Evolutionary conservation across 2,797 vertebrate species (phyloP).

Genomic region (Chaunax sp.): DNA sequence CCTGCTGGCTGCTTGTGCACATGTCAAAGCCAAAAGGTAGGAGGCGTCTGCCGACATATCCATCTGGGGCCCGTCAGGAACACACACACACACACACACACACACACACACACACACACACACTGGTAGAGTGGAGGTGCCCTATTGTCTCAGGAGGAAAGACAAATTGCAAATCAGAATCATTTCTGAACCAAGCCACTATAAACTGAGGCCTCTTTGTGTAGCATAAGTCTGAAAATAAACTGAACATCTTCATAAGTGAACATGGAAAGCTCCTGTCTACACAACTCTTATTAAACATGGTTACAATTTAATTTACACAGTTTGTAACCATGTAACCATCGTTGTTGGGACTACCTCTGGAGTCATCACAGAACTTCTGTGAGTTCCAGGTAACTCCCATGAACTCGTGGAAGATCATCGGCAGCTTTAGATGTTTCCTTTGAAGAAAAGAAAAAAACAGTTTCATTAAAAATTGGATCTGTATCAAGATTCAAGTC

Average conservation of each 20-base stretch:
- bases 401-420: not conserved
- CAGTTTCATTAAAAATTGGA: slow-evolving; percentile 24
- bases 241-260: not conserved
- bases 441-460: slow-evolving; percentile 43
- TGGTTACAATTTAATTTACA: too few species aligned
- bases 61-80: slow-evolving; percentile 72
- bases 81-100: slow-evolving; percentile 24
- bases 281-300: not conserved
- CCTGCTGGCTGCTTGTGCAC: slow-evolving; percentile 64
- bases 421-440: slow-evolving; percentile 29
- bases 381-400: slow-evolving; percentile 19
- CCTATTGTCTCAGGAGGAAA: slow-evolving; percentile 52
- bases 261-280: not conserved
- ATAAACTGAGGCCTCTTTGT: not conserved
- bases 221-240: not conserved
- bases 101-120: slow-evolving; percentile 24
- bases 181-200: not conserved
- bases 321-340: too few species aligned
- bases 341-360: too few species aligned
- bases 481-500: slow-evolving; percentile 13
- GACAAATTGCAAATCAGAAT: not conserved
- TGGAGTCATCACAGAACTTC: too few species aligned
- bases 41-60: slow-evolving; percentile 67
- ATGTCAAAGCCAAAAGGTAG: slow-evolving; percentile 75
- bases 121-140: slow-evolving; percentile 43